Evolutionary conservation across 2,113 vertebrate genomes (phyloP), one percentile per base, ranked within the genome.

Genomic region (Excalfactoria chinensis): DNA sequence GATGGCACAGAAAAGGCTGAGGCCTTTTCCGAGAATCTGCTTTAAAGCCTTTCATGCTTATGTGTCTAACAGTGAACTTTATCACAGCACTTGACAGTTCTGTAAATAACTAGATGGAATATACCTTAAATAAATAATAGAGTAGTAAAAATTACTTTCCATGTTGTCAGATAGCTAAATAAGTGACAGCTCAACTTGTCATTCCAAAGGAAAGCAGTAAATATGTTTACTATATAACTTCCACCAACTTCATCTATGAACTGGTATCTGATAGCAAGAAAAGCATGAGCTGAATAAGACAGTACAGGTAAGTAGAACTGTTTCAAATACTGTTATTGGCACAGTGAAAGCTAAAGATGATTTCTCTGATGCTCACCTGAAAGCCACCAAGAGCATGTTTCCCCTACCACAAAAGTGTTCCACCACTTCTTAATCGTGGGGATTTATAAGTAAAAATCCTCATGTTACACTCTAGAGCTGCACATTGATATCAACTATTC

Each of bases 361-460:
- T 74, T 69, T 80, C 59, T 62, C 43, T 67, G 22, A 44, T 41
- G 20, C 60, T 84, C 1, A 1, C 35, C 34, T 82, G 62, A 48
- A 77, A 86, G 40, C 23, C 58, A 40, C 14, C 55, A 70, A 64
- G 35, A 80, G 14, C 7, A 20, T 5, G 53, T 26, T n/a, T 49
- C 34, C 35, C 23, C 44, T 80, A 83, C 41, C 6, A 51, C 4
- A 21, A 56, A 73, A 32, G 17, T 2, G 7, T 78, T 82, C 19
- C 22, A 28, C 0, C 0, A 28, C 15, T 68, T 84, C 4, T 46
- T 77, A 74, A 37, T 56, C 20, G 23, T 7, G 0, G 2, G 11
- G 8, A n/a, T 23, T 60, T 40, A 75, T 43, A 53, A 89, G 69
- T 34, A 44, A 81, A 84, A 35, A 35, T 51, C 43, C 44, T 79